phyloP scores from a whole-genome alignment of 1,140 invertebrate genomes.

The Zelostemma sp. region DNA sequence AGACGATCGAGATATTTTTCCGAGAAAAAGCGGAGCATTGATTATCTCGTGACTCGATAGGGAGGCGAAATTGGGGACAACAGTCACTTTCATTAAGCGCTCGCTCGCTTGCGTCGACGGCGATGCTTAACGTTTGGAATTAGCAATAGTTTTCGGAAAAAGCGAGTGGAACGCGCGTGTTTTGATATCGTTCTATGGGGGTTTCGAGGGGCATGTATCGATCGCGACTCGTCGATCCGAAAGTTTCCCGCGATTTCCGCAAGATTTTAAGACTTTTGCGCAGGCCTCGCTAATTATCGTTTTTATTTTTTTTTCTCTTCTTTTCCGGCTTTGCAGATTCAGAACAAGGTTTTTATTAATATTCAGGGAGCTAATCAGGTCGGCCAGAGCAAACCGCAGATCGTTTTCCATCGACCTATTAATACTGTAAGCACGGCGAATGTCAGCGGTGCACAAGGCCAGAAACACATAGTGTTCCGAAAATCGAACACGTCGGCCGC shows the following conservation, averaged over 20 bases:
- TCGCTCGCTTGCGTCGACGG: not conserved
- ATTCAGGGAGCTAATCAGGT: slow-evolving; percentile 59
- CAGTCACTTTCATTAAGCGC: slow-evolving; percentile 3
- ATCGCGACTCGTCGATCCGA: not conserved
- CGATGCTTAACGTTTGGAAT: not conserved
- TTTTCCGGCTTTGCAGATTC: slow-evolving; percentile 49
- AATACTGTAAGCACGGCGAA: slow-evolving; percentile 51
- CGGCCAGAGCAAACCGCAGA: slow-evolving; percentile 59
- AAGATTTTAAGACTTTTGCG: not conserved
- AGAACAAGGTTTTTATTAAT: slow-evolving; percentile 57
- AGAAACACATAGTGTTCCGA: slow-evolving; percentile 65
- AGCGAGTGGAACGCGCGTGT: not conserved
- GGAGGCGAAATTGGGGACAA: not conserved
- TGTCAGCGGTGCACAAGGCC: slow-evolving; percentile 45
- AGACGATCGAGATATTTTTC: too few species aligned
- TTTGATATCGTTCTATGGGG: slow-evolving; percentile 1
- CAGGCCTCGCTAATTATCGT: not conserved
- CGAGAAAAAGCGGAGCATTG: not conserved
- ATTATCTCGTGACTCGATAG: not conserved
- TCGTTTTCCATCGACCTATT: slow-evolving; percentile 62
- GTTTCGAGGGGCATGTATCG: not conserved
- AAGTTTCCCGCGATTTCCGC: not conserved
- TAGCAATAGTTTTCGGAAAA: not conserved
- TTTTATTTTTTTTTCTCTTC: slow-evolving; percentile 4
- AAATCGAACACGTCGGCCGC: slow-evolving; percentile 63